Percentiles rank a stretch among this genome's conserved stretches.
These are phyloP conservation scores for Cladopsammia gracilis DNA, from an alignment of 64 coral and sea anemone species.

Conservation along the genomic window DNA sequence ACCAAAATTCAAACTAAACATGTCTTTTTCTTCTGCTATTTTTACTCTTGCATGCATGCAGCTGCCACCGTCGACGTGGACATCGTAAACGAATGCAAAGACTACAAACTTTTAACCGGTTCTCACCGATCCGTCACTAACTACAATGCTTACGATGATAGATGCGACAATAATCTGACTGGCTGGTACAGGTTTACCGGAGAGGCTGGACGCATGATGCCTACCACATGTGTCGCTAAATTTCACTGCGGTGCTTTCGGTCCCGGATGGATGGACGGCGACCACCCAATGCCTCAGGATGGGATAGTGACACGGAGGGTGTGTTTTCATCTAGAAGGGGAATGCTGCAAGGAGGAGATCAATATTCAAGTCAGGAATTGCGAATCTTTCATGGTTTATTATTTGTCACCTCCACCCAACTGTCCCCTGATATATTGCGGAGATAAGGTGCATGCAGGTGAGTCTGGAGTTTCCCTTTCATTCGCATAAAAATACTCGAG, in stretches of 20 bases:
- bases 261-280: constrained; percentile 42
- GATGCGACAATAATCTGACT: background rate
- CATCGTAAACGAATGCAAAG: constrained; percentile 10
- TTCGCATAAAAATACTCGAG: too few relatives aligned
- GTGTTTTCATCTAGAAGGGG: constrained; percentile 40
- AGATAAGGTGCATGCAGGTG: background rate
- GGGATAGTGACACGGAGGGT: constrained; percentile 9
- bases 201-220: constrained; percentile 32
- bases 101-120: background rate
- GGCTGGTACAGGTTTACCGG: constrained; percentile 14
- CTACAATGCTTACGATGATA: background rate
- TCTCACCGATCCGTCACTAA: background rate
- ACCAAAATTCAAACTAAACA: too few relatives aligned
- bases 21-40: too few relatives aligned
- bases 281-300: constrained; percentile 3
- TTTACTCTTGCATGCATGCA: background rate
- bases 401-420: background rate
- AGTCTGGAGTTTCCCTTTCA: background rate
- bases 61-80: background rate
- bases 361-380: constrained; percentile 42
- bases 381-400: constrained; percentile 16
- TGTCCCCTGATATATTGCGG: constrained; percentile 55
- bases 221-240: background rate
- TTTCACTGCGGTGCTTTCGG: constrained; percentile 13
- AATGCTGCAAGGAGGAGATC: constrained; percentile 28